These are phyloP conservation scores for Peribatodes rhomboidaria DNA, from an alignment of 2,888 invertebrate genomes.

Conservation along the genomic window DNA sequence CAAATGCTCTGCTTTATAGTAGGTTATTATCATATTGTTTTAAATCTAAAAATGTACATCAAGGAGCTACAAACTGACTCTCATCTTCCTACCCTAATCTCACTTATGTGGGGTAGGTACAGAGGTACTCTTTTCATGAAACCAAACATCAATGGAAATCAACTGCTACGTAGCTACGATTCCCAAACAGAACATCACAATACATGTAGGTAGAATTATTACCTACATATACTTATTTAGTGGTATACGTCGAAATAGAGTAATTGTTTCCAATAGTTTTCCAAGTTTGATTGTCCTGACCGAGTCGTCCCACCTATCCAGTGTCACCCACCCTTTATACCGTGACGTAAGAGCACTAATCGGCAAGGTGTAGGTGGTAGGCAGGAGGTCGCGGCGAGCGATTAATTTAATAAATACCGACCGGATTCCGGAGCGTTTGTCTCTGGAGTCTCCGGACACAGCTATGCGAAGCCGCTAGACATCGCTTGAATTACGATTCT, in stretches of 20 bases:
- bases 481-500: constrained; percentile 69
- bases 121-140: too few relatives aligned
- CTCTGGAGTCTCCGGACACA: constrained; percentile 66
- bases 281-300: neutral
- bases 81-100: too few relatives aligned
- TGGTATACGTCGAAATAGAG: too few relatives aligned
- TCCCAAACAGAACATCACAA: too few relatives aligned
- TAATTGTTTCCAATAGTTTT: neutral
- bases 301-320: neutral
- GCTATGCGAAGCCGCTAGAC: constrained; percentile 69
- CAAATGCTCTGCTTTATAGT: neutral
- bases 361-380: constrained; percentile 41
- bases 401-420: constrained; percentile 83
- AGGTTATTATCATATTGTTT: too few relatives aligned
- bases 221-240: too few relatives aligned
- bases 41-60: too few relatives aligned
- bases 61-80: neutral
- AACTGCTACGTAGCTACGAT: neutral
- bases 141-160: too few relatives aligned
- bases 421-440: constrained; percentile 79
- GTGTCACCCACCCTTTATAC: constrained; percentile 16
- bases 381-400: constrained; percentile 56
- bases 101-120: too few relatives aligned
- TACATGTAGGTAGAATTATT: too few relatives aligned
- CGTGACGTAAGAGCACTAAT: constrained; percentile 37